Evolutionary conservation across 2,113 vertebrate species (phyloP).

Genomic region (Paratilapia polleni): DNA sequence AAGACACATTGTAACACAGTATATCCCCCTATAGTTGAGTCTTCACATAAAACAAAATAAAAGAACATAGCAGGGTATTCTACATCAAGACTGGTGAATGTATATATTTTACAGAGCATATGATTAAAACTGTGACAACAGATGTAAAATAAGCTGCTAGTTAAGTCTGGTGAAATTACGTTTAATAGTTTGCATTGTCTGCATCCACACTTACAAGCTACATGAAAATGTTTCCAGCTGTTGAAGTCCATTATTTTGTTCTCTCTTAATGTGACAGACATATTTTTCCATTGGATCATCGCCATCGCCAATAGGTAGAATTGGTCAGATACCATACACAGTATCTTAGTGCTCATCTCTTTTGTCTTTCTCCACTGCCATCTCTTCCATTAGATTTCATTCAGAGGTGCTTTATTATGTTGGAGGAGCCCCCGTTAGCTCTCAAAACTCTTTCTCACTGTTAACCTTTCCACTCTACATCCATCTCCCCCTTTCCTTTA

Average conservation of each 20-base stretch:
- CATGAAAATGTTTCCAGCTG: background rate
- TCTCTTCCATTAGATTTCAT: slow-evolving; percentile 48
- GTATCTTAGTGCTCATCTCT: slow-evolving; percentile 6
- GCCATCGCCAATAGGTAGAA: background rate
- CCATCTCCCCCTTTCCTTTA: slow-evolving; percentile 29
- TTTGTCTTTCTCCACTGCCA: slow-evolving; percentile 38
- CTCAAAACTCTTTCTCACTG: slow-evolving; percentile 23
- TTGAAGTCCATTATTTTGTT: background rate
- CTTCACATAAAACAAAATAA: too few species aligned
- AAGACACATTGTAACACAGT: too few species aligned
- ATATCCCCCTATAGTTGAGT: too few species aligned
- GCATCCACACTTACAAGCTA: background rate
- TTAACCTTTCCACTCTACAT: slow-evolving; percentile 59
- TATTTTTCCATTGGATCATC: background rate
- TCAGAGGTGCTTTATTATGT: slow-evolving; percentile 42
- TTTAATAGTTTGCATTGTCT: too few species aligned
- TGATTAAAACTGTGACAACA: too few species aligned
- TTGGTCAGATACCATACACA: slow-evolving; percentile 13
- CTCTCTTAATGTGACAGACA: background rate
- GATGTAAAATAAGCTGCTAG: too few species aligned
- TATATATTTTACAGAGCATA: too few species aligned
- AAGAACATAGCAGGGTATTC: too few species aligned
- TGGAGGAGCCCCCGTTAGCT: slow-evolving; percentile 1
- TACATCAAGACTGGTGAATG: too few species aligned
- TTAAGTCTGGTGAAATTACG: too few species aligned